Evolutionary conservation across 2,888 invertebrate species (phyloP), one percentile per base, ranked within the genome.

Genomic region (Eurytoma californica): DNA sequence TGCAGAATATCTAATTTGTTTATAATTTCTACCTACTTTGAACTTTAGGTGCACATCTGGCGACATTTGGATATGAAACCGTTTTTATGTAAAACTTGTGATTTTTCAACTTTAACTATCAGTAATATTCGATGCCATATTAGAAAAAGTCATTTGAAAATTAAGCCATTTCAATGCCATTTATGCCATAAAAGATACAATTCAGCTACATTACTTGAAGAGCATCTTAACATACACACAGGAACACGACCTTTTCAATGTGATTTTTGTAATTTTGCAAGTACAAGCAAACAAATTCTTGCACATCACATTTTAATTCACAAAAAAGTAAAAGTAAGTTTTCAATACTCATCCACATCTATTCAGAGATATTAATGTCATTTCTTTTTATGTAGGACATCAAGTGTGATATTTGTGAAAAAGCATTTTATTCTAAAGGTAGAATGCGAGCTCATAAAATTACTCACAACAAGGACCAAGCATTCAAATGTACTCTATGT

Each of bases 101-200:
- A 85, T 12, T 88, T 87, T 58, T 72, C 87, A 3, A 88, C 88
- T 0, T 85, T 88, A 0, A 88, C 88, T 1, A 82, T 88, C 3
- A 88, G 85, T 51, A 88, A 88, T 66, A 84, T 88, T 55, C 85
- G 88, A 0, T 86, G 86, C 51, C 88, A 88, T 69, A 86, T 88
- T 5, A 83, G 88, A 51, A 88, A 88, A 68, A 86, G 87, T 70
- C 88, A 88, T 73, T 80, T 88, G 14, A 88, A 88, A 82, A 86
- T 88, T 49, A 88, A 88, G 73, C 88, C 88, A 0, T 88, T 85
- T 30, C 80, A 55, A 0, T 88, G 88, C 60, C 80, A 85, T 12
- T 18, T 85, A 0, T 88, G 88, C 28, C 80, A 84, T 14, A 88
- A 88, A 67, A 77, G 80, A 47, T 88, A 86, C 55, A 85, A 83